Conservation (phyloP, 2,797 vertebrate species). For the Tolypeutes matacus region DNA sequence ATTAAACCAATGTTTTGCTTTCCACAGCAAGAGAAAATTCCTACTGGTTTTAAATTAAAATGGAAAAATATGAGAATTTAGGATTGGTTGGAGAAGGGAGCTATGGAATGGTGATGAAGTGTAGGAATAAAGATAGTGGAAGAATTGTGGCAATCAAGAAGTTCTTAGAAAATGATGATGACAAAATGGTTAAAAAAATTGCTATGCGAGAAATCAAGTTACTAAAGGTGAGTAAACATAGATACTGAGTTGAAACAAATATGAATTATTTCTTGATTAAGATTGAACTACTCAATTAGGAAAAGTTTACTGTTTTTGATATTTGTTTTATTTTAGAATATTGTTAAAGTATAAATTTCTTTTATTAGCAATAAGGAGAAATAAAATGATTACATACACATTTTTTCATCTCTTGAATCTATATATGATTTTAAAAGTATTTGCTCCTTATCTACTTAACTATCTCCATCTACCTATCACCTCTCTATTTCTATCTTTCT, state of each 20-base stretch:
- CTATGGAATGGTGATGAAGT: slow-evolving; percentile 93
- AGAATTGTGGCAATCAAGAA: slow-evolving; percentile 94
- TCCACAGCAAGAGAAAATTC: slow-evolving; percentile 66
- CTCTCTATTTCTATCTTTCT: no score
- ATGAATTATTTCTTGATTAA: slow-evolving; percentile 46
- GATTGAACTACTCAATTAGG: background rate
- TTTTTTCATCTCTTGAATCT: background rate
- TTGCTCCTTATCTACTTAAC: background rate
- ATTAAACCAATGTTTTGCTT: slow-evolving; percentile 64
- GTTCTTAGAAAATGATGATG: slow-evolving; percentile 93
- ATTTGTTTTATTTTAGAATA: slow-evolving; percentile 16
- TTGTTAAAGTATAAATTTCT: slow-evolving; percentile 35
- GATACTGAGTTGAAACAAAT: background rate
- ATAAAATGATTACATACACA: background rate
- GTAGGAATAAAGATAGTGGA: slow-evolving; percentile 91
- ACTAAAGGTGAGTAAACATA: slow-evolving; percentile 89
- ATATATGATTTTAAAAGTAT: slow-evolving; percentile 50
- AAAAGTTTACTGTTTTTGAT: background rate
- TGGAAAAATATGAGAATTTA: slow-evolving; percentile 94
- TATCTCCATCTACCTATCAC: background rate
- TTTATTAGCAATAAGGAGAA: slow-evolving; percentile 21
- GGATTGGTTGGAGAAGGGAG: slow-evolving; percentile 93
- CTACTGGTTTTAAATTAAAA: slow-evolving; percentile 78
- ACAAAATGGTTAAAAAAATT: slow-evolving; percentile 93
- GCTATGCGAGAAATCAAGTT: slow-evolving; percentile 92